Evolutionary conservation across 2,888 invertebrate species (phyloP).

Genomic region (Clusia tigrina): DNA sequence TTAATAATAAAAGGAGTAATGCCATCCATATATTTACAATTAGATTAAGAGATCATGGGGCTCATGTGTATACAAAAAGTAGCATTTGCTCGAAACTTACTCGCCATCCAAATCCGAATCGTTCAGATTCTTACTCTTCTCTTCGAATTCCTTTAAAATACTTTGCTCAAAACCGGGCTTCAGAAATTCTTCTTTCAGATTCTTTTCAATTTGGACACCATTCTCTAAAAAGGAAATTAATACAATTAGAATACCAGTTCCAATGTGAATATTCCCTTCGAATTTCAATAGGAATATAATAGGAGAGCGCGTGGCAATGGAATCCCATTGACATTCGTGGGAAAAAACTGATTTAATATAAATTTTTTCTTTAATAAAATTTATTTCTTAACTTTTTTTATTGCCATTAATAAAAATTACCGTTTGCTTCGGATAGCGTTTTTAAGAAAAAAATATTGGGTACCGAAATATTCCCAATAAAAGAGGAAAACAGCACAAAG

Average conservation of each 20-base stretch:
- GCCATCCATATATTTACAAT: too few relatives aligned
- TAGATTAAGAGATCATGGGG: too few relatives aligned
- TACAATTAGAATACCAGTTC: neutral
- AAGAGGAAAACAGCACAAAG: neutral
- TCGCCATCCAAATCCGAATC: conserved; percentile 70
- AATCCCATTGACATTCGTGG: too few relatives aligned
- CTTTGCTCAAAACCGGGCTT: conserved; percentile 66
- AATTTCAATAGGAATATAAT: too few relatives aligned
- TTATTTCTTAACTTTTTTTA: neutral
- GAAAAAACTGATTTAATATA: too few relatives aligned
- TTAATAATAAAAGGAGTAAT: too few relatives aligned
- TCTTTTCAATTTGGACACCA: conserved; percentile 51
- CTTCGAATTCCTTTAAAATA: conserved; percentile 54
- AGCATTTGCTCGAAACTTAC: conserved; percentile 54
- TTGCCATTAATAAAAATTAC: neutral
- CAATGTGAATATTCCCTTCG: too few relatives aligned
- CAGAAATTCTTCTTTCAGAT: conserved; percentile 67
- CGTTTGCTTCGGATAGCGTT: too few relatives aligned
- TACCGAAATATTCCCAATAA: too few relatives aligned
- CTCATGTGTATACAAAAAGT: neutral
- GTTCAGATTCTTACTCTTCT: conserved; percentile 48
- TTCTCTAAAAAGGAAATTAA: conserved; percentile 39
- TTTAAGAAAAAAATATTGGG: too few relatives aligned
- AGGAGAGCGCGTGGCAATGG: too few relatives aligned
- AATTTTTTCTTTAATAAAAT: neutral